Conservation (phyloP, 2,797 vertebrate species). For the Sebastes nivosus region DNA sequence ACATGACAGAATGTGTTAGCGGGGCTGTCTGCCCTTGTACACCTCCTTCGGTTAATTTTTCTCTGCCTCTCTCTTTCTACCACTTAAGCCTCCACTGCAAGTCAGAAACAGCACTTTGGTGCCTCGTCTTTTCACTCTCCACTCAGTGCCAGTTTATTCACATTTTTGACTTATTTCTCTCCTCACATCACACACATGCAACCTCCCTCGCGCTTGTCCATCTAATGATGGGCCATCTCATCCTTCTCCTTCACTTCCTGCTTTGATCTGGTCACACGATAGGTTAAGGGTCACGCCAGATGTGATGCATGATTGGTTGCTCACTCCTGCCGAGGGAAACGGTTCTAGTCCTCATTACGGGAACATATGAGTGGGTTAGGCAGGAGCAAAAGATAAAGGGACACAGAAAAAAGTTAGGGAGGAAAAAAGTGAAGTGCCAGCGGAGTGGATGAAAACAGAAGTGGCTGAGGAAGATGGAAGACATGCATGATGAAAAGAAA, state of each 20-base stretch:
- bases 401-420: not conserved
- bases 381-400: conserved; percentile 51
- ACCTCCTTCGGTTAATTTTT: conserved; percentile 48
- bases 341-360: conserved; percentile 53
- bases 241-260: conserved; percentile 16
- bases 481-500: conserved; percentile 28
- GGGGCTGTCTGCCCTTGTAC: conserved; percentile 35
- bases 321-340: conserved; percentile 48
- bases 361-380: conserved; percentile 29
- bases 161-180: conserved; percentile 1
- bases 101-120: conserved; percentile 12
- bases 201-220: not conserved
- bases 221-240: conserved; percentile 54
- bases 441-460: conserved; percentile 3
- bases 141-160: not conserved
- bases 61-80: not conserved
- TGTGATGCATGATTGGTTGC: conserved; percentile 63
- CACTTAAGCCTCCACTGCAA: conserved; percentile 18
- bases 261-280: conserved; percentile 65
- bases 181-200: conserved; percentile 5
- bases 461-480: not conserved
- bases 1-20: conserved; percentile 62
- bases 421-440: conserved; percentile 34
- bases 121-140: not conserved
- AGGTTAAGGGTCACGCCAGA: conserved; percentile 55